phyloP scores from a whole-genome alignment of 2,797 vertebrate genomes.

The Rhinella marina region DNA sequence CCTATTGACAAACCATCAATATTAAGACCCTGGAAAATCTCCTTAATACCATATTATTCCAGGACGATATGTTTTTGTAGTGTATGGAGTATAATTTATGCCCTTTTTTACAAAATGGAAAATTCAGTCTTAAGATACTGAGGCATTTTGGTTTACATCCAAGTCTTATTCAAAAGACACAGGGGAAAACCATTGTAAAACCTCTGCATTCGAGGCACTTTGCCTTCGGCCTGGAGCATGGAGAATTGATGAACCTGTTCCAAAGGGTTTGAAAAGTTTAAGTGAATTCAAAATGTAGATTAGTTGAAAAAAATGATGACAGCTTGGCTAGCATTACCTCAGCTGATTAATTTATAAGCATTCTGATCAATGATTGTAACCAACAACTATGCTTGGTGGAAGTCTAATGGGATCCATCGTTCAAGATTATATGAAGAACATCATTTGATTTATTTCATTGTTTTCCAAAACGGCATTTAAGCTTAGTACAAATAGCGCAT shows the following conservation, averaged over 20 bases:
- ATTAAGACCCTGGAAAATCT: background rate
- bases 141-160: constrained; percentile 31
- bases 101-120: background rate
- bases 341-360: constrained; percentile 78
- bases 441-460: constrained; percentile 79
- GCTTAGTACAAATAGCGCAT: constrained; percentile 79
- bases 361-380: constrained; percentile 80
- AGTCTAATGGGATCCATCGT: constrained; percentile 78
- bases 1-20: no score
- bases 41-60: background rate
- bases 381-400: constrained; percentile 73
- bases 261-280: constrained; percentile 71
- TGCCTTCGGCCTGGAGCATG: constrained; percentile 43
- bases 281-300: constrained; percentile 75
- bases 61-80: background rate
- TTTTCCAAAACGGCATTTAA: constrained; percentile 75
- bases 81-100: background rate
- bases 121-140: background rate
- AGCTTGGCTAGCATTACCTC: constrained; percentile 72
- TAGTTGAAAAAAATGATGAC: constrained; percentile 72
- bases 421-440: constrained; percentile 77
- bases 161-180: constrained; percentile 27
- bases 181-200: constrained; percentile 49
- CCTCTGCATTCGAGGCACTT: constrained; percentile 42
- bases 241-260: constrained; percentile 71